These are phyloP conservation scores for Pseudomyrmex concolor DNA, from an alignment of 1,140 invertebrate genomes.

Conservation along the genomic window DNA sequence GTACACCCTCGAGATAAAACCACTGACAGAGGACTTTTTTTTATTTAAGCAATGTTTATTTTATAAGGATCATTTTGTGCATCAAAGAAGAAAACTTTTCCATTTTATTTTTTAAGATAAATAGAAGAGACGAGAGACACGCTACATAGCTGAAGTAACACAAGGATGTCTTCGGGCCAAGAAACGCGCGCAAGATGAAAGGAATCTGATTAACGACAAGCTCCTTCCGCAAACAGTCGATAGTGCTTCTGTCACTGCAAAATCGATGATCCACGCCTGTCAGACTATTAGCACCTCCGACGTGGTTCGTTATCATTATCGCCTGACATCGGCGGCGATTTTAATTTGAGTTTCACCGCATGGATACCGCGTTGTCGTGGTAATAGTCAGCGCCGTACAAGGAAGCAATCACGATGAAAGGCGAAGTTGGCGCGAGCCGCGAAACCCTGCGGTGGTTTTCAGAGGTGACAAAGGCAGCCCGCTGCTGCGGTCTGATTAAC, in stretches of 20 bases:
- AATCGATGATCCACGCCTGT: constrained; percentile 74
- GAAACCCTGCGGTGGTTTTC: constrained; percentile 65
- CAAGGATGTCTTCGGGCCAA: neutral
- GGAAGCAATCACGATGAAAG: constrained; percentile 77
- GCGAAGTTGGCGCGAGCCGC: constrained; percentile 68
- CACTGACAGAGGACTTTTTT: neutral
- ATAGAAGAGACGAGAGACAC: neutral
- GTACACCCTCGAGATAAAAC: neutral
- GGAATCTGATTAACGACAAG: constrained; percentile 50
- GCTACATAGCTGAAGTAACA: neutral
- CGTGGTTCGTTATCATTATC: constrained; percentile 75
- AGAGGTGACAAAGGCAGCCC: constrained; percentile 40
- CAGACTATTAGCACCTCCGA: constrained; percentile 70
- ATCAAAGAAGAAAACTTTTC: neutral
- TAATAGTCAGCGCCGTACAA: constrained; percentile 61
- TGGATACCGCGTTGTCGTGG: constrained; percentile 34
- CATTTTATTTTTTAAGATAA: too few species aligned
- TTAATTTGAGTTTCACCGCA: constrained; percentile 74
- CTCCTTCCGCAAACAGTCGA: constrained; percentile 43
- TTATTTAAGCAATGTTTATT: neutral
- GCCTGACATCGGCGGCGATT: constrained; percentile 64
- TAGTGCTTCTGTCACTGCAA: constrained; percentile 54
- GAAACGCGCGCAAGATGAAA: constrained; percentile 37
- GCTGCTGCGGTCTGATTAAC: constrained; percentile 59
- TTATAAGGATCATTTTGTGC: neutral